Evolutionary conservation across 2,888 invertebrate genomes (phyloP).

Genomic region (Trissolcus brochymenae): DNA sequence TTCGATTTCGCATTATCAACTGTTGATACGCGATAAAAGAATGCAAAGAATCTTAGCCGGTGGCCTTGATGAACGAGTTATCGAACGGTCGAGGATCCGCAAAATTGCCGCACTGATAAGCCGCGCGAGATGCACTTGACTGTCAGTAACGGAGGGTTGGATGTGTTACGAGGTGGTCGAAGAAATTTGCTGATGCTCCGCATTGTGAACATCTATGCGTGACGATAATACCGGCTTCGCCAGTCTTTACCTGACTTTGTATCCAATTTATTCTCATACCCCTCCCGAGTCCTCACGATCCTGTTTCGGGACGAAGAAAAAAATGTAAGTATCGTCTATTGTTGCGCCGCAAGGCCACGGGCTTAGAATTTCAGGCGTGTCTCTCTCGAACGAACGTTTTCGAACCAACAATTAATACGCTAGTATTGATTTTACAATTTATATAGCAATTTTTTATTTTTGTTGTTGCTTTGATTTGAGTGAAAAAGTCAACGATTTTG

Average conservation of each 20-base stretch:
- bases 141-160: conserved; percentile 39
- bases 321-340: conserved; percentile 9
- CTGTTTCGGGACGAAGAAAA: conserved; percentile 2
- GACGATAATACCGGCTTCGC: conserved; percentile 29
- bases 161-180: conserved; percentile 41
- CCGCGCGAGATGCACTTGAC: conserved; percentile 27
- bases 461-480: no score
- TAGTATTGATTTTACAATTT: no score
- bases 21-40: conserved; percentile 31
- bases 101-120: conserved; percentile 29
- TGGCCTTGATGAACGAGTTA: conserved; percentile 42
- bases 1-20: conserved; percentile 20
- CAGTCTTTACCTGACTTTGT: conserved; percentile 30
- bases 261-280: conserved; percentile 21
- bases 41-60: conserved; percentile 21
- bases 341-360: neutral
- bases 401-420: no score
- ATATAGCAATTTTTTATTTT: no score
- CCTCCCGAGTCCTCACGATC: conserved; percentile 14
- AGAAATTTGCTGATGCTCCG: neutral
- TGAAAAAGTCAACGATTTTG: no score
- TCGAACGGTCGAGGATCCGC: conserved; percentile 45
- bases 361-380: no score
- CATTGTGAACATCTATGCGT: conserved; percentile 28
- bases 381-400: no score